Evolutionary conservation across 2,797 vertebrate genomes (phyloP).

Genomic region (Sciaenops ocellatus): DNA sequence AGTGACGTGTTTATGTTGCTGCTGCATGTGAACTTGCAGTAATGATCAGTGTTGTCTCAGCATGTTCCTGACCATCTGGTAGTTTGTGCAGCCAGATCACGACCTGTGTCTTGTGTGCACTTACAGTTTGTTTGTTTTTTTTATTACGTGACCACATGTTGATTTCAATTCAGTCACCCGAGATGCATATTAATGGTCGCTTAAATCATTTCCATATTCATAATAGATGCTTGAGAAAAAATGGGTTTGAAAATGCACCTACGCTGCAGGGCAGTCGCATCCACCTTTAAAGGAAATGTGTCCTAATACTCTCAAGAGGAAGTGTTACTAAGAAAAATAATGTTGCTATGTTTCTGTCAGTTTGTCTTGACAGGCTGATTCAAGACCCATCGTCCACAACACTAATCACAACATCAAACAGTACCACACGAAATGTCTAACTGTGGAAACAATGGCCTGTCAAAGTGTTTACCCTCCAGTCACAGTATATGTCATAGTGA

Average conservation of each 20-base stretch:
- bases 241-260: neutral
- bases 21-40: neutral
- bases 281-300: slow-evolving; percentile 16
- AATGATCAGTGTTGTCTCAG: slow-evolving; percentile 20
- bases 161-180: slow-evolving; percentile 28
- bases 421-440: slow-evolving; percentile 53
- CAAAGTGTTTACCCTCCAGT: slow-evolving; percentile 74
- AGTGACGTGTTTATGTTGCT: slow-evolving; percentile 2
- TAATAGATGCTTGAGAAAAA: slow-evolving; percentile 23
- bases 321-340: slow-evolving; percentile 1
- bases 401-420: slow-evolving; percentile 61
- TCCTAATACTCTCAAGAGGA: slow-evolving; percentile 21
- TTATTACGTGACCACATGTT: slow-evolving; percentile 25
- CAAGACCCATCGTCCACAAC: slow-evolving; percentile 20
- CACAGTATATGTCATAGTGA: slow-evolving; percentile 74
- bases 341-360: slow-evolving; percentile 37
- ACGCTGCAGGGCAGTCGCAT: neutral
- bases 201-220: slow-evolving; percentile 9
- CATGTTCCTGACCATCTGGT: slow-evolving; percentile 33
- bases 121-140: neutral
- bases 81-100: slow-evolving; percentile 25
- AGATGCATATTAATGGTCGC: slow-evolving; percentile 39
- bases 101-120: slow-evolving; percentile 25
- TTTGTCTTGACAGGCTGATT: slow-evolving; percentile 45
- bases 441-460: slow-evolving; percentile 33